Evolutionary conservation across 2,888 invertebrate genomes (phyloP), one percentile per base, ranked within the genome.

Genomic region (Caradrina clavipalpis): DNA sequence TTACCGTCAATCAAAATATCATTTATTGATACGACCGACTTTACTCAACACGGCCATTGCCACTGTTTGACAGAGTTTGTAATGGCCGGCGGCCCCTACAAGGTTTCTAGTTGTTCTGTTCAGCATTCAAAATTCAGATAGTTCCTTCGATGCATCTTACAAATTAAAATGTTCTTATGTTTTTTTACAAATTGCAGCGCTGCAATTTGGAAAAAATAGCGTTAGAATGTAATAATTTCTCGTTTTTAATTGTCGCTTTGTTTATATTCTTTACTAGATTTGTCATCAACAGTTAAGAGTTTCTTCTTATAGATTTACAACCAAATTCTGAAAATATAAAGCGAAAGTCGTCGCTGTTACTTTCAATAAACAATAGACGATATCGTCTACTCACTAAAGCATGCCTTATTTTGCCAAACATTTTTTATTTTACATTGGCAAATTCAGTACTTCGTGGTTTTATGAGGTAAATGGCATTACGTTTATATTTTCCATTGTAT

Each of bases 1-100:
- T 68, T 49, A 60, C 62, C 51, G 69, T 58, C 75, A 75, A 73
- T 72, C 71, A 78, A 75, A 78, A 64, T 68, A 69, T 78, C 26
- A 70, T 77, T 80, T 78, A 69, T 78, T 69, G 63, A 60, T 66
- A 77, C 64, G 54, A 61, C 57, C 65, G 62, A 64, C 57, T 51
- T 64, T 64, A 50, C 47, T 58, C 50, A 22, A 67, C 51, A 56
- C 61, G 55, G 67, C 61, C 22, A 54, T 65, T 57, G 51, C 55
- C 49, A 61, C 50, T 60, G 54, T 66, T 69, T 76, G 60, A 63
- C 71, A 67, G 58, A 17, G 55, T 65, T 66, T 69, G 50, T 47
- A 61, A 66, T 51, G 58, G 22, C 45, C 35, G 26, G 26, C 26
- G 4, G 26, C 26, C 4, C 4, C 26, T 26, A 26, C n/a, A n/a